Evolutionary conservation across 2,113 vertebrate genomes (phyloP).

Genomic region (Probosciger aterrimus): DNA sequence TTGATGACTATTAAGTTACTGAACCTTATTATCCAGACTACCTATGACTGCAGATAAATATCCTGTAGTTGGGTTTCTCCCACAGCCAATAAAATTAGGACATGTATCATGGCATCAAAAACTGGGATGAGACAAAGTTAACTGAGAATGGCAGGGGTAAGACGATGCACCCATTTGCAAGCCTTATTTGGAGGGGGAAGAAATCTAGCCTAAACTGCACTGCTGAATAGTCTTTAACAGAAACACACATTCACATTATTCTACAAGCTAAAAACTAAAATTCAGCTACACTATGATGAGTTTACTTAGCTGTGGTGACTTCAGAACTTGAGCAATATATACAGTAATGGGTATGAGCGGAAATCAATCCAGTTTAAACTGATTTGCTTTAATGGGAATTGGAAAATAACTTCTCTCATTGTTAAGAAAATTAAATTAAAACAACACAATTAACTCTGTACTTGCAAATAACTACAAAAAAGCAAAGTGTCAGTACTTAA

Average conservation of each 20-base stretch:
- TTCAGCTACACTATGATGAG: background rate
- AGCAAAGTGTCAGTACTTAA: background rate
- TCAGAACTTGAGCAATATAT: background rate
- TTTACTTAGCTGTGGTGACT: background rate
- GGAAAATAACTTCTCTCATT: background rate
- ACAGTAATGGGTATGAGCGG: background rate
- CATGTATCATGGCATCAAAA: background rate
- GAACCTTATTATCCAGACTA: background rate
- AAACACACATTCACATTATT: background rate
- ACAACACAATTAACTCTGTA: background rate
- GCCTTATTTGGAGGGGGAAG: background rate
- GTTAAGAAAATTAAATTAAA: background rate
- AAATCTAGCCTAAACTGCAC: background rate
- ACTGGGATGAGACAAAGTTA: background rate
- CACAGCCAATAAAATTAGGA: background rate
- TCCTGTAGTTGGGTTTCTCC: background rate
- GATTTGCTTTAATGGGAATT: background rate
- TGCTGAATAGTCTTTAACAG: background rate
- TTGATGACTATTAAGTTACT: accelerated
- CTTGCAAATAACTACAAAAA: background rate
- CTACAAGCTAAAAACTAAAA: background rate
- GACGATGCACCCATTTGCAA: background rate
- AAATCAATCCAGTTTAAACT: background rate
- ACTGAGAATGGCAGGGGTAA: background rate
- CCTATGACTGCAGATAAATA: background rate